phyloP scores from a whole-genome alignment of 1,140 invertebrate genomes.

The Dendroctonus ponderosae region DNA sequence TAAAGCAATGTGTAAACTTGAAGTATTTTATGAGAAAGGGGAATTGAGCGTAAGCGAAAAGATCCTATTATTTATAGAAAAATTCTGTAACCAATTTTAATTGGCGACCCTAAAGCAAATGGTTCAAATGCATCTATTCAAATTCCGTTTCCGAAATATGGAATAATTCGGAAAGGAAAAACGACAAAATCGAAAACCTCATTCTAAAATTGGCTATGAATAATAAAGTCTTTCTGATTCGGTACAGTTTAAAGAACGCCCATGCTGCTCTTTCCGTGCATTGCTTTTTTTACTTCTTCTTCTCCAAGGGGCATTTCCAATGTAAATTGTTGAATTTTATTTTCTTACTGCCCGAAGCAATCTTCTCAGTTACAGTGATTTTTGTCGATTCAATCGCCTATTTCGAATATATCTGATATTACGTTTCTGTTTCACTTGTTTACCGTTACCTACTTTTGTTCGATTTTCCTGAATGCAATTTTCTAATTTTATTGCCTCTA shows the following conservation, averaged over 20 bases:
- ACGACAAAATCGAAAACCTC: conserved; percentile 14
- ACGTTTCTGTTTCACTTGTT: not conserved
- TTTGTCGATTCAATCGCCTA: conserved; percentile 2
- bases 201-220: conserved; percentile 28
- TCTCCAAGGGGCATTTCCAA: conserved; percentile 24
- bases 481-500: no score
- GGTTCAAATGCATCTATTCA: no score
- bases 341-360: conserved; percentile 17
- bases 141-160: conserved; percentile 2
- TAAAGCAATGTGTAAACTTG: not conserved
- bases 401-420: not conserved
- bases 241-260: conserved; percentile 26
- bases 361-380: conserved; percentile 8
- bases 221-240: conserved; percentile 30
- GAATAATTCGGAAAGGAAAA: conserved; percentile 4
- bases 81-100: not conserved
- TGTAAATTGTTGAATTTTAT: conserved; percentile 29
- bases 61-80: not conserved
- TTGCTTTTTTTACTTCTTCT: conserved; percentile 11
- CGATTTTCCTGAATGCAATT: no score
- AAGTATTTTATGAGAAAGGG: not conserved
- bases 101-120: no score
- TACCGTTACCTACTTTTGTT: not conserved
- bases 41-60: not conserved
- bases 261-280: conserved; percentile 13